A percentile compares a stretch with the other conserved stretches of the same genome.
Conservation (phyloP, 2,797 vertebrate species). For the Aphelocoma californica region DNA sequence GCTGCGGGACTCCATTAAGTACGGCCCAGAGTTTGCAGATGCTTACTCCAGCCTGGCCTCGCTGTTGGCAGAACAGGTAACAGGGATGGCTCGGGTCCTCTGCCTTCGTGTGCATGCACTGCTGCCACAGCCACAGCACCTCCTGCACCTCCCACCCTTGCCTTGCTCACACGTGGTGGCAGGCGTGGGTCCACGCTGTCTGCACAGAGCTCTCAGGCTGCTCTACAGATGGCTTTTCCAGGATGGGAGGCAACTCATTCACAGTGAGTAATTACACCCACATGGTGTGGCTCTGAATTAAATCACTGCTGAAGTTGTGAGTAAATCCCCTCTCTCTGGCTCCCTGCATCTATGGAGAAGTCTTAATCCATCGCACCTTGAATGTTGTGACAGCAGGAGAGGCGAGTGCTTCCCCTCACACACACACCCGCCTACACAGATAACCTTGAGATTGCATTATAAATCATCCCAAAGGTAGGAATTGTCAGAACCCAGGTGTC, state of each 20-base stretch:
- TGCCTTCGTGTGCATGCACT: not conserved
- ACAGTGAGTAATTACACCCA: not conserved
- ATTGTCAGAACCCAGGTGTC: not conserved
- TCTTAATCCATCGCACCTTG: not conserved
- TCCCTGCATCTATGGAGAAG: accelerated
- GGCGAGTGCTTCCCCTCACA: not conserved
- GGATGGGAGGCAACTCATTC: not conserved
- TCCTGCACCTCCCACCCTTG: not conserved
- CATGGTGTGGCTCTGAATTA: not conserved
- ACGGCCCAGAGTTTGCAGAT: slow-evolving; percentile 90
- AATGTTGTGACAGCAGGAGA: not conserved
- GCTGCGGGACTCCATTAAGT: slow-evolving; percentile 86
- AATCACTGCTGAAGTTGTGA: not conserved
- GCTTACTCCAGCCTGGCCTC: slow-evolving; percentile 95
- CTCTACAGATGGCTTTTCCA: not conserved
- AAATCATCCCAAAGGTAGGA: not conserved
- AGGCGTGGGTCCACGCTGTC: accelerated
- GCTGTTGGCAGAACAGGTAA: slow-evolving; percentile 92
- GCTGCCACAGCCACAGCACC: not conserved
- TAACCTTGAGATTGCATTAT: not conserved
- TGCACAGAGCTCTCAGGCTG: not conserved
- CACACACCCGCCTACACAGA: not conserved
- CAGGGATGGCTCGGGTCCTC: accelerated
- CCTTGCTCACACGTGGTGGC: accelerated
- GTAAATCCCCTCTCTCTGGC: not conserved